Conservation (phyloP, 2,888 invertebrate species). For the Macaria notata region DNA sequence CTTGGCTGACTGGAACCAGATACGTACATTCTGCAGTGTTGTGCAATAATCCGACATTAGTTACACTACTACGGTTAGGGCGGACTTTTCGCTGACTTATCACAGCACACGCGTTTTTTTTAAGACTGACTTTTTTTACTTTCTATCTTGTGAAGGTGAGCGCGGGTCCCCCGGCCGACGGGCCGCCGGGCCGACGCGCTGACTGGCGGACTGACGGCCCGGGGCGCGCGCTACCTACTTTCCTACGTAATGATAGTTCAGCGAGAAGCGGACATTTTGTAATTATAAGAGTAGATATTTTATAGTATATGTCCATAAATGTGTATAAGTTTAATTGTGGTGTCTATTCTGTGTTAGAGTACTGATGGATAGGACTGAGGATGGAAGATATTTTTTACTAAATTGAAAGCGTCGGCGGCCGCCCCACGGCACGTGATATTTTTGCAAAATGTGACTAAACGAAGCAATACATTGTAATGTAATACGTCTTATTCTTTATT, state of each 20-base stretch:
- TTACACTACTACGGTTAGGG: conserved; percentile 49
- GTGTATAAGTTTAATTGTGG: conserved; percentile 80
- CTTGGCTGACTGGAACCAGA: conserved; percentile 55
- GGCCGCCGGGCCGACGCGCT: too few relatives aligned
- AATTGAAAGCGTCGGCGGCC: conserved; percentile 44
- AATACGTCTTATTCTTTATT: conserved; percentile 83
- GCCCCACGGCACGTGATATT: conserved; percentile 81
- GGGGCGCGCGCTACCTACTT: conserved; percentile 4
- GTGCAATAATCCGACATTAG: conserved; percentile 76
- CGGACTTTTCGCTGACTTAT: conserved; percentile 69
- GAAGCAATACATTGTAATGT: conserved; percentile 90
- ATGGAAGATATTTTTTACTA: conserved; percentile 77
- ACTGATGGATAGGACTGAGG: conserved; percentile 75
- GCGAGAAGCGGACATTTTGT: conserved; percentile 61
- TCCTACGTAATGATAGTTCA: conserved; percentile 53
- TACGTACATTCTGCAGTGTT: conserved; percentile 78
- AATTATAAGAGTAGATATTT: conserved; percentile 66
- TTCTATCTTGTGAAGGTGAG: conserved; percentile 14
- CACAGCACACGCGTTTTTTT: conserved; percentile 44
- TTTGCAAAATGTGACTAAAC: conserved; percentile 87
- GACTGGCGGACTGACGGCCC: too few relatives aligned
- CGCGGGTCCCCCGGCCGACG: too few relatives aligned
- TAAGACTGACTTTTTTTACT: conserved; percentile 62
- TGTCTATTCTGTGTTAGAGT: conserved; percentile 80
- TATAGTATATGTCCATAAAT: conserved; percentile 79